Conservation (phyloP, 2,797 vertebrate species). For the Phoeniculus purpureus region DNA sequence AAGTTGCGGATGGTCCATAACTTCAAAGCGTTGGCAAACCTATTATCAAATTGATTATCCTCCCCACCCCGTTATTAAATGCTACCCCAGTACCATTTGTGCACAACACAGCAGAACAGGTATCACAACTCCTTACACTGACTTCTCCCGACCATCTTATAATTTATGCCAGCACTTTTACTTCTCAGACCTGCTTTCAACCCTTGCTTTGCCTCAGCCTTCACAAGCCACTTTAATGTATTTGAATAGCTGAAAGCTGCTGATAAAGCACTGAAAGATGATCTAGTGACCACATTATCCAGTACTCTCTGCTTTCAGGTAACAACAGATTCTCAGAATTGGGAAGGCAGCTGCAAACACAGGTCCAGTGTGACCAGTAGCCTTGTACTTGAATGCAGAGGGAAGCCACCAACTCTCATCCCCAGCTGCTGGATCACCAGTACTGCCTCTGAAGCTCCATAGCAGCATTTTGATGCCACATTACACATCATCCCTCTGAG, state of each 20-base stretch:
- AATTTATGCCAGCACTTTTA: neutral
- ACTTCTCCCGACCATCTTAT: neutral
- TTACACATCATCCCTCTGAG: neutral
- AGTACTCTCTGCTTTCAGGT: neutral
- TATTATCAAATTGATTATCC: neutral
- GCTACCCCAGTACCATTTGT: neutral
- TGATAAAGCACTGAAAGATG: neutral
- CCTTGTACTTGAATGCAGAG: neutral
- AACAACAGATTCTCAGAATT: neutral
- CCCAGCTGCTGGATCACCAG: neutral
- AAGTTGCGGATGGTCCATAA: neutral
- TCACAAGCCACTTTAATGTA: fast-evolving
- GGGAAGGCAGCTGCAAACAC: neutral
- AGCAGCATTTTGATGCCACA: neutral
- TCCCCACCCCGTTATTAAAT: neutral
- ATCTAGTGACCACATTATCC: neutral
- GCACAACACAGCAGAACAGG: neutral
- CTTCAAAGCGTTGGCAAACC: neutral
- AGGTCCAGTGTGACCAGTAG: neutral
- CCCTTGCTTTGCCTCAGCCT: neutral
- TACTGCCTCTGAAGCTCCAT: fast-evolving
- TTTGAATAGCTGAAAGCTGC: no score
- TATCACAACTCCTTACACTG: neutral
- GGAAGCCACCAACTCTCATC: neutral
- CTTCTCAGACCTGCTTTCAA: neutral